Evolutionary conservation across 2,113 vertebrate species (phyloP), one percentile per base, ranked within the genome.

Genomic region (Chaetodon auriga): DNA sequence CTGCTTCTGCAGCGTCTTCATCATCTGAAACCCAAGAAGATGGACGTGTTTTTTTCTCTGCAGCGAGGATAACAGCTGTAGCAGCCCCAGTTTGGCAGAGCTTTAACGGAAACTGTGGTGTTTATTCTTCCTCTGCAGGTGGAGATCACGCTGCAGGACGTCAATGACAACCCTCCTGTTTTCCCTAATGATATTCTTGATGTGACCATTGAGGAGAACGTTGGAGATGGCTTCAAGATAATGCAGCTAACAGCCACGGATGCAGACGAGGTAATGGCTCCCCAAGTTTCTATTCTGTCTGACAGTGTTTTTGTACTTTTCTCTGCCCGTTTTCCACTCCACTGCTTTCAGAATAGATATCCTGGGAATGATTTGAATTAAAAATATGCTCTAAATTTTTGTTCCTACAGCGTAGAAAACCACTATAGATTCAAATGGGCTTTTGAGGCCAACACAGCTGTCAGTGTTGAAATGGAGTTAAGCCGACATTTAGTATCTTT

Each of bases 131-230:
- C 43, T 88, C 78, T 65, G 62, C 91, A 99, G 98, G 98, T 99
- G 84, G 98, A 99, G 95, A 98, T 99, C 95, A 98, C 97, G 0
- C 96, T 99, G 76, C 98, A 99, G 89, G 98, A 99, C 86, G 95
- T 99, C 90, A 99, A 99, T 15, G 98, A 99, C 96, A 99, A 99
- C 89, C 97, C 98, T 1, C 98, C 98, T 5, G 89, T 99, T 15
- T 99, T 99, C 94, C 97, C 98, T 54, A 97, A 97, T 3, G 97
- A 99, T 81, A 96, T 95, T 81, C 96, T 99, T 1, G 98, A 99
- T 58, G 95, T 99, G 83, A 97, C 96, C 0, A 97, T 99, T 3
- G 97, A 99, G 92, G 98, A 99, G 93, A 99, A 99, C 81, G 95
- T 97, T 9, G 97, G 96, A 0, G 98, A 99, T 60, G 98, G 98